These are phyloP conservation scores for Lichenostomus cassidix DNA, from an alignment of 2,113 vertebrate genomes.

Conservation along the genomic window DNA sequence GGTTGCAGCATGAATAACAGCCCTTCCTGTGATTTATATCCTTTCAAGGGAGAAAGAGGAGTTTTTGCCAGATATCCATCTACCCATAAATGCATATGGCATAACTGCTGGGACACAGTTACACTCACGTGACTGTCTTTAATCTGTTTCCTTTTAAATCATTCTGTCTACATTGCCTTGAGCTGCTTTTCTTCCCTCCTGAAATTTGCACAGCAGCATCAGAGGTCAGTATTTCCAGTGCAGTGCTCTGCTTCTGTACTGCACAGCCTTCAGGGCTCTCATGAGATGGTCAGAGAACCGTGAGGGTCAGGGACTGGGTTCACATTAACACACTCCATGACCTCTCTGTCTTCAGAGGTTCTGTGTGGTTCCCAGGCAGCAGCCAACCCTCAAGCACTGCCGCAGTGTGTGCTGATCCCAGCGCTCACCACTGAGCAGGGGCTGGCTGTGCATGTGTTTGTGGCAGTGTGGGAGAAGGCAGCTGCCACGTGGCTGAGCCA, in stretches of 20 bases:
- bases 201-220: not conserved
- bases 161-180: not conserved
- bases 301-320: not conserved
- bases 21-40: not conserved
- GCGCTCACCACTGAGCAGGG: rapidly evolving
- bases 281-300: not conserved
- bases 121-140: not conserved
- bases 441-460: rapidly evolving
- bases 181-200: not conserved
- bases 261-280: not conserved
- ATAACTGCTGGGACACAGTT: not conserved
- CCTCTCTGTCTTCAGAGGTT: not conserved
- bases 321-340: not conserved
- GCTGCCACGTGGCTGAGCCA: not conserved
- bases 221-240: not conserved
- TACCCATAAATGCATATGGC: not conserved
- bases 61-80: not conserved
- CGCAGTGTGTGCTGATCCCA: rapidly evolving
- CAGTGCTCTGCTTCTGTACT: not conserved
- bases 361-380: not conserved
- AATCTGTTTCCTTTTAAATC: conserved; percentile 23
- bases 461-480: not conserved
- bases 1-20: not conserved
- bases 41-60: not conserved
- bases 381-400: not conserved